These are phyloP conservation scores for Lepus oiostolus DNA, from an alignment of 2,797 vertebrate genomes.

Conservation along the genomic window DNA sequence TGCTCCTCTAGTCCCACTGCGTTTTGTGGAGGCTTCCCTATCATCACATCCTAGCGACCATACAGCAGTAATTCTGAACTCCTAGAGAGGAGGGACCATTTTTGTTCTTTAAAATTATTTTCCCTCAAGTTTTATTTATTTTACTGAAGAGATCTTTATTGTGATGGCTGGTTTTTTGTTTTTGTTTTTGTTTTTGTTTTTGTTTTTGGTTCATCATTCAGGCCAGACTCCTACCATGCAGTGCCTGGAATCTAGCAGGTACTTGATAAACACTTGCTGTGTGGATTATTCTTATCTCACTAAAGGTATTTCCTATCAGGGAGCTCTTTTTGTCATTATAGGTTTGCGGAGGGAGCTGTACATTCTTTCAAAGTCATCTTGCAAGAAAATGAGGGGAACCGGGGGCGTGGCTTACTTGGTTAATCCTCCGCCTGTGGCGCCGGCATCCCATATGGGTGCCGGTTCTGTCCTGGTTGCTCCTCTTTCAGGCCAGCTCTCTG, in stretches of 20 bases:
- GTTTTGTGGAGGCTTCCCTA: not conserved
- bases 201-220: not conserved
- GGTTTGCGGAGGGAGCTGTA: not conserved
- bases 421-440: no score
- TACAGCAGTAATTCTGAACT: not conserved
- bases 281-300: slow-evolving; percentile 27
- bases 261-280: not conserved
- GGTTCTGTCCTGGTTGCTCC: no score
- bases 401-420: no score
- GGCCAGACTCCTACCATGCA: not conserved
- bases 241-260: not conserved
- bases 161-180: not conserved
- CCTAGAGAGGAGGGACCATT: not conserved
- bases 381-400: not conserved
- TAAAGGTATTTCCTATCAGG: not conserved
- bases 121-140: not conserved
- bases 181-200: no score
- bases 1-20: not conserved
- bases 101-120: not conserved
- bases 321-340: not conserved
- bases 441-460: no score
- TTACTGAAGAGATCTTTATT: not conserved
- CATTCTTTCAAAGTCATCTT: slow-evolving; percentile 11
- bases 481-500: no score
- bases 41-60: not conserved